A percentile compares a stretch with the other conserved stretches of the same genome.
phyloP scores from a whole-genome alignment of 2,797 vertebrate genomes.

The Toxotes lorentzi region DNA sequence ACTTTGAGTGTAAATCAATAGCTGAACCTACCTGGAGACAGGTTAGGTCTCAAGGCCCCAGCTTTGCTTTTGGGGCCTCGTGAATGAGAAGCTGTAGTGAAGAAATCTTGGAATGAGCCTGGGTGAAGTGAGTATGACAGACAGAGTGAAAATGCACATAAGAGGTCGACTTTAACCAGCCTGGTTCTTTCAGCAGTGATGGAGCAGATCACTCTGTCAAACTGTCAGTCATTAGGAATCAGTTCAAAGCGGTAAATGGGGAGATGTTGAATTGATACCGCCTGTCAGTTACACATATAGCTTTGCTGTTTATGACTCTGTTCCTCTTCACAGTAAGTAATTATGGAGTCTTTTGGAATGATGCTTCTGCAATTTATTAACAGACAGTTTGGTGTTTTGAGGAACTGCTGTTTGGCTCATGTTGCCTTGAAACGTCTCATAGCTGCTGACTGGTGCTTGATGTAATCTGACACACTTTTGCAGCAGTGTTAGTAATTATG shows the following conservation, averaged over 20 bases:
- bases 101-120: neutral
- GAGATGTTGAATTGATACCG: constrained; percentile 10
- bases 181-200: constrained; percentile 7
- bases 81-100: neutral
- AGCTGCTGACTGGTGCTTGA: neutral
- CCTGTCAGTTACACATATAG: constrained; percentile 19
- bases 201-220: constrained; percentile 25
- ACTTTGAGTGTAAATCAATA: neutral
- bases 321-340: constrained; percentile 14
- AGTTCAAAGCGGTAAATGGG: constrained; percentile 9
- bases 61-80: neutral
- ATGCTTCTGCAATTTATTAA: constrained; percentile 14
- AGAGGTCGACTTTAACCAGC: neutral
- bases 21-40: neutral
- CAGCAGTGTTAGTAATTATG: neutral
- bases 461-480: neutral
- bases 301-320: constrained; percentile 16
- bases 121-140: neutral
- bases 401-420: neutral
- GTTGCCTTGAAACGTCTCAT: neutral
- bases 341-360: neutral
- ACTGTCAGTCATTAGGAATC: constrained; percentile 25
- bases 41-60: neutral
- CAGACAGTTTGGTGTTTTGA: neutral
- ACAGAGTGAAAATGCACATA: neutral